phyloP scores from a whole-genome alignment of 2,113 vertebrate species.

The Sinosuthora webbiana region DNA sequence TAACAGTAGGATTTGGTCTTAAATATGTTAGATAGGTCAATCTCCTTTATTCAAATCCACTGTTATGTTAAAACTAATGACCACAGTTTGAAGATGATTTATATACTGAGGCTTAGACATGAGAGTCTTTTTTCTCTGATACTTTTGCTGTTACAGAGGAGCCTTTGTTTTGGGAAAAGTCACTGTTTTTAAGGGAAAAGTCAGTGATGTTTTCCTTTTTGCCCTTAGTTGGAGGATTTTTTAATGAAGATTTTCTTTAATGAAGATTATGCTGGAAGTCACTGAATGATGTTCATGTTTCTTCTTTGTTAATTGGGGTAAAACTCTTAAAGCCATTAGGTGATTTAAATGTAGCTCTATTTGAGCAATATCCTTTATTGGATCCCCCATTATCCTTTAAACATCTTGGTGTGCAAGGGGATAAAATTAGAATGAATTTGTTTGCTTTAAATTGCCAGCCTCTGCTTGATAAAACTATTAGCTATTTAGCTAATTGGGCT shows the following conservation, averaged over 20 bases:
- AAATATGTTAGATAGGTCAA: slow-evolving; percentile 55
- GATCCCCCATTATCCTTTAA: slow-evolving; percentile 84
- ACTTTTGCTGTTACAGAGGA: slow-evolving; percentile 8
- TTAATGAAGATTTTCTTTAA: slow-evolving; percentile 67
- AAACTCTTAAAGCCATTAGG: slow-evolving; percentile 78
- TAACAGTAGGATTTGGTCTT: slow-evolving; percentile 49
- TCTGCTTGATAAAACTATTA: slow-evolving; percentile 86
- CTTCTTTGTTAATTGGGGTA: slow-evolving; percentile 81
- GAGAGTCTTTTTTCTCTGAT: slow-evolving; percentile 8
- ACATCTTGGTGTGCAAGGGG: slow-evolving; percentile 80
- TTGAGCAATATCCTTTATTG: slow-evolving; percentile 79
- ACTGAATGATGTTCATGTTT: slow-evolving; percentile 73
- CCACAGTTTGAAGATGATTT: slow-evolving; percentile 59
- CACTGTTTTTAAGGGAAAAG: background rate
- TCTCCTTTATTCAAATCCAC: slow-evolving; percentile 64
- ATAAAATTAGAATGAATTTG: slow-evolving; percentile 86
- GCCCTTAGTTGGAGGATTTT: slow-evolving; percentile 44
- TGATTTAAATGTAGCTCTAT: slow-evolving; percentile 81
- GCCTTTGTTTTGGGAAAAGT: slow-evolving; percentile 10
- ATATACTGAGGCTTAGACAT: slow-evolving; percentile 16
- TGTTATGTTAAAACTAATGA: slow-evolving; percentile 65
- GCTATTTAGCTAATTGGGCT: slow-evolving; percentile 83
- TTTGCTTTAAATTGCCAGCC: slow-evolving; percentile 84
- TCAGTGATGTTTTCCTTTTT: slow-evolving; percentile 23
- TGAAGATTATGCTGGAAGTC: slow-evolving; percentile 67